Evolutionary conservation across 2,113 vertebrate species (phyloP), one percentile per base, ranked within the genome.

Genomic region (Coregonus clupeaformis): DNA sequence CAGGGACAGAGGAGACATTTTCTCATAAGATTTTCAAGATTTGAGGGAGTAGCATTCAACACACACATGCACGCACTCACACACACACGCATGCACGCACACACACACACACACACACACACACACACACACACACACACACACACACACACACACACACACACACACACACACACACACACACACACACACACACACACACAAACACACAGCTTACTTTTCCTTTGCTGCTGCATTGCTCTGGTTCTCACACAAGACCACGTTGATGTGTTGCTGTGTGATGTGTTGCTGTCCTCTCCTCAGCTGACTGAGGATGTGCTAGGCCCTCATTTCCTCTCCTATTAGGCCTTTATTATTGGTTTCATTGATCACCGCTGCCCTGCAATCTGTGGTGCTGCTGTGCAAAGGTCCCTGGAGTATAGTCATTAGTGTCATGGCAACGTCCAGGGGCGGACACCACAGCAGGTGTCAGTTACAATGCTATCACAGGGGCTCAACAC

Each of bases 281-380:
- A 52, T 52, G 45, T 70, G 7, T 60, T 52, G 24, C 24, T 64
- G 64, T 68, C 25, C 30, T 68, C 67, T 79, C 29, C 64, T 74
- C 77, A 70, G 72, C 76, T 82, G 71, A 74, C 71, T 25, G 55
- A 47, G 73, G 76, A 82, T 80, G 72, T 74, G 74, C 68, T 77
- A 75, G 75, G 77, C 66, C 69, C 71, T 80, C 36, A 78, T 79
- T 78, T 77, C 67, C 77, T 79, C 52, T 64, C 60, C 52, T 68
- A 55, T 16, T 72, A 73, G 66, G 59, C 20, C 24, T 60, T 62
- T 68, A 71, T 77, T 70, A 71, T 72, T 59, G 47, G 68, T 60
- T 73, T 73, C 52, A 73, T 73, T 69, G 55, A 71, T 70, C 67
- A 76, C 11, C 14, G 67, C 14, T 80, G 69, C 64, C 69, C 74